Percentiles rank a stretch among this genome's conserved stretches.
Conservation (phyloP, 2,113 vertebrate genomes). For the Uria aalge region DNA sequence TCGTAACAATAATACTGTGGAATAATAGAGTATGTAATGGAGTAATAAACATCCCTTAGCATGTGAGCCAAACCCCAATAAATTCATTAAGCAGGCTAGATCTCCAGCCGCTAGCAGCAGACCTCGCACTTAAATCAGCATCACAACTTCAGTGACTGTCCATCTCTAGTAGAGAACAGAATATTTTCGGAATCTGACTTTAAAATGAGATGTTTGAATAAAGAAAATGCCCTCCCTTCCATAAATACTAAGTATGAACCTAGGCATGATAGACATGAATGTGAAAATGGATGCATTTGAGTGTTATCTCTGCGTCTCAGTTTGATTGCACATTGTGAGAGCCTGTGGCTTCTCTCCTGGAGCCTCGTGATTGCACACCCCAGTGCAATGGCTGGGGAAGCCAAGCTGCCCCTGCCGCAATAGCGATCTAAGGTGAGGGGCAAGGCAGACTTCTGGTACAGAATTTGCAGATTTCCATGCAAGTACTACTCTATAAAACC, state of each 20-base stretch:
- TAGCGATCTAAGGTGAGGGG: not conserved
- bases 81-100: not conserved
- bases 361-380: not conserved
- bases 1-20: not conserved
- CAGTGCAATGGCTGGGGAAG: not conserved
- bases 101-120: not conserved
- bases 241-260: not conserved
- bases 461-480: not conserved
- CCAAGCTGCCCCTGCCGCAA: not conserved
- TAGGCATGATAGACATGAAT: not conserved
- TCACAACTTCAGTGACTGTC: not conserved
- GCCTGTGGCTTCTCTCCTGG: not conserved
- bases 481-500: not conserved
- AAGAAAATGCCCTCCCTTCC: not conserved
- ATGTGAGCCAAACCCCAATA: not conserved
- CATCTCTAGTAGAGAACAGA: not conserved
- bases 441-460: not conserved
- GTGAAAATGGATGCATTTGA: not conserved
- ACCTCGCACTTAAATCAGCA: not conserved
- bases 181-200: not conserved
- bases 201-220: not conserved
- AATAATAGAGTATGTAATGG: not conserved
- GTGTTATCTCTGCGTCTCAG: not conserved
- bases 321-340: not conserved
- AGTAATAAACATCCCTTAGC: slow-evolving; percentile 11